Percentiles rank a stretch among this genome's conserved stretches.
These are phyloP conservation scores for Coboldia fuscipes DNA, from an alignment of 1,140 invertebrate genomes.

Conservation along the genomic window DNA sequence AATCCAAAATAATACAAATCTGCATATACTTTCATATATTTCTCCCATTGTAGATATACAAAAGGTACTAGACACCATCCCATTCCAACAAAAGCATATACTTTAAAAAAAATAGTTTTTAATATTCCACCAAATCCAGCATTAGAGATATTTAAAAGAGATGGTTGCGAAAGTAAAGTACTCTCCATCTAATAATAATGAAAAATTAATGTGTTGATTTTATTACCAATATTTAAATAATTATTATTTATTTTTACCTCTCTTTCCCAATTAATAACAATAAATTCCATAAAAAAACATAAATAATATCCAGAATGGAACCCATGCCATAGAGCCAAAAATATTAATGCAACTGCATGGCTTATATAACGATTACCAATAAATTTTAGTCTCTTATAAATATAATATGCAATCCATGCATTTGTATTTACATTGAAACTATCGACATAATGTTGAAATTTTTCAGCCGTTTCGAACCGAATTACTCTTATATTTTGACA, in stretches of 20 bases:
- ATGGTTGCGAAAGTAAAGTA: conserved; percentile 20
- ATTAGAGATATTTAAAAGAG: conserved; percentile 19
- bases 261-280: conserved; percentile 70
- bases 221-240: neutral
- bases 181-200: conserved; percentile 22
- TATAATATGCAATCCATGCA: conserved; percentile 72
- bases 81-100: conserved; percentile 61
- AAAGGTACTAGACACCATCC: conserved; percentile 71
- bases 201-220: neutral
- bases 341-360: conserved; percentile 57
- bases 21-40: too few species aligned
- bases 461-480: conserved; percentile 33
- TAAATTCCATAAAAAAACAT: conserved; percentile 79
- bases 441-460: conserved; percentile 41
- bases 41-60: conserved; percentile 41
- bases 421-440: conserved; percentile 92
- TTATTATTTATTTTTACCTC: conserved; percentile 33
- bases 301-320: conserved; percentile 78
- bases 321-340: conserved; percentile 88
- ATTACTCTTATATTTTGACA: conserved; percentile 34
- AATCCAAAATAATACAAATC: too few species aligned
- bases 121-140: conserved; percentile 24
- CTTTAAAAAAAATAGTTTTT: conserved; percentile 37
- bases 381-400: conserved; percentile 83
- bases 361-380: conserved; percentile 67